Percentiles rank a stretch among this genome's conserved stretches.
phyloP scores from a whole-genome alignment of 2,888 invertebrate species.

The Coleophora flavipennella region DNA sequence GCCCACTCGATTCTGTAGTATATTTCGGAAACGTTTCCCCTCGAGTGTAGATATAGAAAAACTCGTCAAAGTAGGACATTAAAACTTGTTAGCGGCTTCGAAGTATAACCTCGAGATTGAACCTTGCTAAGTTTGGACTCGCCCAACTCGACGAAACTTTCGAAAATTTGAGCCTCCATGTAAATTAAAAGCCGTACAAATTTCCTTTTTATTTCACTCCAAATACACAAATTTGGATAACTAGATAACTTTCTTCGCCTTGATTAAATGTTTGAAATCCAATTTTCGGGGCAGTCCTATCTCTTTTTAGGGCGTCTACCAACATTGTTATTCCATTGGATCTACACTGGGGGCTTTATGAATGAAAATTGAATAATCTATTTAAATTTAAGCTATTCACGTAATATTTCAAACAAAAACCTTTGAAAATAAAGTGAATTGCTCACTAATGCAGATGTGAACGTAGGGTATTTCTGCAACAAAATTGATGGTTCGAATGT shows the following conservation, averaged over 20 bases:
- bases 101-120: constrained; percentile 44
- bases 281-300: too few relatives aligned
- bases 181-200: constrained; percentile 10
- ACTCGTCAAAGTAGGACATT: constrained; percentile 33
- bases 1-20: too few relatives aligned
- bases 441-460: too few relatives aligned
- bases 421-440: too few relatives aligned
- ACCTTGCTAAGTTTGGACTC: constrained; percentile 14
- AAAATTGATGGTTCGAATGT: too few relatives aligned
- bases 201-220: background rate
- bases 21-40: constrained; percentile 4
- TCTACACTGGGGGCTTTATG: too few relatives aligned
- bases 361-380: too few relatives aligned
- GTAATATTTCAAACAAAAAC: too few relatives aligned
- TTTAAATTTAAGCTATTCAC: too few relatives aligned
- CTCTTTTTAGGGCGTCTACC: too few relatives aligned
- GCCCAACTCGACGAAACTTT: constrained; percentile 13
- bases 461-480: too few relatives aligned
- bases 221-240: background rate
- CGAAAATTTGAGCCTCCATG: constrained; percentile 18
- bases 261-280: background rate
- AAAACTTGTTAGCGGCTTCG: constrained; percentile 42
- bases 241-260: background rate
- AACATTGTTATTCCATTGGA: too few relatives aligned
- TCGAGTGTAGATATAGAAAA: constrained; percentile 20